Base-by-base conservation (phyloP, 2,797 vertebrate species). In the Neosilurus hyrtlii region DNA sequence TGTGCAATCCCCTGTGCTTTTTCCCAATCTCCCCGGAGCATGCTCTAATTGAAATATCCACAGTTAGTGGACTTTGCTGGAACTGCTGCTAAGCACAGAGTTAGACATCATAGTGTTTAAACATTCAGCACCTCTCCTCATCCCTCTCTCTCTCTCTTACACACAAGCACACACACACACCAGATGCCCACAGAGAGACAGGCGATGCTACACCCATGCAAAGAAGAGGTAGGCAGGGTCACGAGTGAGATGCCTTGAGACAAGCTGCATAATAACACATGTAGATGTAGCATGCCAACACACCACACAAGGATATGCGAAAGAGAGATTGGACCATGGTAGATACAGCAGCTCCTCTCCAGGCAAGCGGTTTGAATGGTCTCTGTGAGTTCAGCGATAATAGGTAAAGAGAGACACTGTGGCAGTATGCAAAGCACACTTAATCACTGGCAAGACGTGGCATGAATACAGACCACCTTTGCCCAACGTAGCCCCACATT, bases 11-110 rank as follows among this genome's bases (percentile, higher is more conserved):
- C 87, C 88, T 85, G 89, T 89, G 91, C 90, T 92, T 89, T 90
- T 91, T 91, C 91, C 89, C 91, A 90, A 84, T 84, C 86, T 90
- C 90, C 90, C 88, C 68, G n/a, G 80, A 86, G 86, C 88, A 74
- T 52, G 83, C 77, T 90, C 91, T 91, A 90, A 88, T 91, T 91
- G 84, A 89, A 92, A 93, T 89, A 90, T 90, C 91, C 89, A 88
- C 90, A 67, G 86, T 86, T 77, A 85, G 85, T 78, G 35, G 87
- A 86, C 83, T 79, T 80, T 87, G 81, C 63, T 35, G 84, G 83
- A 82, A 85, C 84, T 86, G 86, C 82, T 82, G 86, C 83, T 74
- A 67, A 73, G 83, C 83, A 86, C 61, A 75, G 82, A 86, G 85
- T 62, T 59, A 57, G 70, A 82, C 68, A 66, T 75, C 63, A 59